These are phyloP conservation scores for Epinephelus cyanopodus DNA, from an alignment of 2,113 vertebrate species.

Conservation along the genomic window DNA sequence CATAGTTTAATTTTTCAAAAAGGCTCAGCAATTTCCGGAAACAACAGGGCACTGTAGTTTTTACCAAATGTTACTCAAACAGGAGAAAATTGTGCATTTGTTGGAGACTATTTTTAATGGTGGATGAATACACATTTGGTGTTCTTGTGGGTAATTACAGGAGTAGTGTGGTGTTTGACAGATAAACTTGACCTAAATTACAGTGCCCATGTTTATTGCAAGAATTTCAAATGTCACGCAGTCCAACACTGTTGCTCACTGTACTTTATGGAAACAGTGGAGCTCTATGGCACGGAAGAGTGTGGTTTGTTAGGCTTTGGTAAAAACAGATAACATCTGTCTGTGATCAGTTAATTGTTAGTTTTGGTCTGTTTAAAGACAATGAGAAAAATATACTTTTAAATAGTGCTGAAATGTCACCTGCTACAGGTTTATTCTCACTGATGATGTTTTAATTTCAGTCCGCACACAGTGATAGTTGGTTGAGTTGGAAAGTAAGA, in stretches of 20 bases:
- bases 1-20: too few species aligned
- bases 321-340: not conserved
- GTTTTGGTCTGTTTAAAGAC: not conserved
- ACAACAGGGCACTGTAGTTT: too few species aligned
- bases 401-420: not conserved
- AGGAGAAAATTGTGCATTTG: too few species aligned
- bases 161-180: not conserved
- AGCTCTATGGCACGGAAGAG: not conserved
- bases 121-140: slow-evolving; percentile 15
- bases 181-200: not conserved
- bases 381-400: not conserved
- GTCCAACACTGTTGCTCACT: not conserved
- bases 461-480: not conserved
- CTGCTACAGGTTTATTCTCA: not conserved
- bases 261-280: not conserved
- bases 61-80: too few species aligned
- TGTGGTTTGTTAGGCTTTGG: not conserved
- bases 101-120: too few species aligned
- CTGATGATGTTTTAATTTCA: not conserved
- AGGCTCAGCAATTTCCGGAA: too few species aligned
- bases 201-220: not conserved
- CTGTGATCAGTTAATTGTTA: not conserved
- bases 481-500: slow-evolving; percentile 5
- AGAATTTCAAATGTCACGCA: not conserved
- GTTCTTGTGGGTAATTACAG: not conserved